A percentile compares a stretch with the other conserved stretches of the same genome.
Conservation (phyloP, 2,113 vertebrate species). For the Nibea coibor region DNA sequence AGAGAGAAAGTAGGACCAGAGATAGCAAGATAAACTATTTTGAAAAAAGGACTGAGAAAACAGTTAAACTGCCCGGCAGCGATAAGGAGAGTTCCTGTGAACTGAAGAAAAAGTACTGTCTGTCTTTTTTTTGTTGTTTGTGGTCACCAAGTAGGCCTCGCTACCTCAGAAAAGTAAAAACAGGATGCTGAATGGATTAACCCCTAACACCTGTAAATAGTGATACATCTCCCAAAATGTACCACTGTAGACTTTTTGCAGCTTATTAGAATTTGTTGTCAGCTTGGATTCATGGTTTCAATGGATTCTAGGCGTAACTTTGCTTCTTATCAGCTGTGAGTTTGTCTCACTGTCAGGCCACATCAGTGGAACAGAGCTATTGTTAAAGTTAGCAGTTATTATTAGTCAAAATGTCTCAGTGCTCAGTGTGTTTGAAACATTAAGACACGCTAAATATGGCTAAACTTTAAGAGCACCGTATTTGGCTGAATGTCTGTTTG, state of each 20-base stretch:
- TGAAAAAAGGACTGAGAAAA: not conserved
- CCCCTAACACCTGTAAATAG: not conserved
- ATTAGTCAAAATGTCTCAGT: too few species aligned
- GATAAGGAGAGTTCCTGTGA: constrained; percentile 34
- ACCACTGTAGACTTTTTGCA: not conserved
- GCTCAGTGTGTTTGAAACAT: not conserved
- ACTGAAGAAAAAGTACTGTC: not conserved
- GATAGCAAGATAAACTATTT: not conserved
- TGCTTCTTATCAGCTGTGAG: not conserved
- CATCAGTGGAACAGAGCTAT: not conserved
- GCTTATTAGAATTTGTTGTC: not conserved
- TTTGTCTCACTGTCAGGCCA: too few species aligned
- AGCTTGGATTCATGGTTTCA: not conserved
- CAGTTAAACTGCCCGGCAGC: not conserved
- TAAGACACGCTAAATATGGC: not conserved
- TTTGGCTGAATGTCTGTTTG: not conserved
- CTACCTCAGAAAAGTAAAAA: constrained; percentile 2
- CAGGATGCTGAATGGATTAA: constrained; percentile 2
- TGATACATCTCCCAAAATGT: not conserved
- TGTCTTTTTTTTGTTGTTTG: not conserved
- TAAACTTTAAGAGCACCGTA: not conserved
- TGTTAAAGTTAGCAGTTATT: not conserved
- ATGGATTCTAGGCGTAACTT: not conserved
- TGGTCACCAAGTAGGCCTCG: not conserved
- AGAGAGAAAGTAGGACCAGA: not conserved